A percentile compares a stretch with the other conserved stretches of the same genome.
These are phyloP conservation scores for Sparidentex hasta DNA, from an alignment of 2,797 vertebrate species.

Conservation along the genomic window DNA sequence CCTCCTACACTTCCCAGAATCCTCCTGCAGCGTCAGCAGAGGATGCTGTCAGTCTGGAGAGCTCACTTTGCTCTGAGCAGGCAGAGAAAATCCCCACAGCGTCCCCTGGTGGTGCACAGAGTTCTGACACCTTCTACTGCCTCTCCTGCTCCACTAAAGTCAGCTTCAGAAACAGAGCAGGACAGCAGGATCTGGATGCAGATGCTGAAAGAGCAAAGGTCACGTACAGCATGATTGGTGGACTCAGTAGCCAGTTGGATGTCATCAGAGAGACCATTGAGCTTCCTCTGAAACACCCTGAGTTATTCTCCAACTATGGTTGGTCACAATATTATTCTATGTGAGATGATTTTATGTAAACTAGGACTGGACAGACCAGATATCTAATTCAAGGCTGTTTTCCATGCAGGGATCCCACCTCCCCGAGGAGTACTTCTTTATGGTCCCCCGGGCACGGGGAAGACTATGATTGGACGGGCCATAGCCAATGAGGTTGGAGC, in stretches of 20 bases:
- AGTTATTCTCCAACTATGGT: slow-evolving; percentile 93
- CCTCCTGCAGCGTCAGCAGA: slow-evolving; percentile 40
- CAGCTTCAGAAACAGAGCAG: slow-evolving; percentile 65
- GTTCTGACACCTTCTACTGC: slow-evolving; percentile 89
- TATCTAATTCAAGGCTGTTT: background rate
- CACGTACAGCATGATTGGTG: slow-evolving; percentile 95
- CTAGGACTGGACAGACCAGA: background rate
- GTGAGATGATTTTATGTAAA: background rate
- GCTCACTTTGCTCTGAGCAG: slow-evolving; percentile 35
- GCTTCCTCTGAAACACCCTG: slow-evolving; percentile 93
- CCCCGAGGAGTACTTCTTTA: slow-evolving; percentile 94
- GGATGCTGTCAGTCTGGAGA: slow-evolving; percentile 25
- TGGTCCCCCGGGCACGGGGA: slow-evolving; percentile 96
- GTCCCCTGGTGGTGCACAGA: slow-evolving; percentile 68
- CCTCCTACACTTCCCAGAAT: slow-evolving; percentile 49
- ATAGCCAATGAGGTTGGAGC: slow-evolving; percentile 93
- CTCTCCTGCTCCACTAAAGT: slow-evolving; percentile 88
- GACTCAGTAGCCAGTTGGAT: slow-evolving; percentile 89
- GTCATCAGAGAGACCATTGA: slow-evolving; percentile 94
- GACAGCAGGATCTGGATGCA: slow-evolving; percentile 49
- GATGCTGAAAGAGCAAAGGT: slow-evolving; percentile 78
- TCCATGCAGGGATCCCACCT: slow-evolving; percentile 89
- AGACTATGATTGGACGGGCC: slow-evolving; percentile 96
- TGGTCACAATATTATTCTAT: slow-evolving; percentile 4
- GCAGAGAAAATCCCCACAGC: slow-evolving; percentile 32